Conservation (phyloP, 2,888 invertebrate genomes). For the Altica lythri region DNA sequence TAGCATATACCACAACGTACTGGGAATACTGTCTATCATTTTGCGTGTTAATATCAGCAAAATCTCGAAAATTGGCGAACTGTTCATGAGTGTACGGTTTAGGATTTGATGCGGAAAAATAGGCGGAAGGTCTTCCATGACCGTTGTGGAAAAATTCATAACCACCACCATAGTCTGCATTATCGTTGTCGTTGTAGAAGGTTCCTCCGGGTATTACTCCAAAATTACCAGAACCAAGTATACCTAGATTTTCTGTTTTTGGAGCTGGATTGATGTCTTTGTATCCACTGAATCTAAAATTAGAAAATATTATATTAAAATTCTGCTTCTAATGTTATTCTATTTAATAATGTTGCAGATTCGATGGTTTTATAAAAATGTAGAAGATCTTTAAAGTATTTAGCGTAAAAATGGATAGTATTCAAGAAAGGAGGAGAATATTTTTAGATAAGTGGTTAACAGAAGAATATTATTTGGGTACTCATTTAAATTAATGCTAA, state of each 20-base stretch:
- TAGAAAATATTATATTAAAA: constrained; percentile 1
- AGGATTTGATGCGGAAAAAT: constrained; percentile 55
- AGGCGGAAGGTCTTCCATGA: constrained; percentile 71
- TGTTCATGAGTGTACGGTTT: constrained; percentile 82
- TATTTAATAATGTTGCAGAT: too few relatives aligned
- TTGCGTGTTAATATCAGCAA: constrained; percentile 88
- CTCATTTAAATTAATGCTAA: too few relatives aligned
- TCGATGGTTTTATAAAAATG: too few relatives aligned
- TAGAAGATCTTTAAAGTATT: too few relatives aligned
- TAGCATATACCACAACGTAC: constrained; percentile 77
- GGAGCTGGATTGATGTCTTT: constrained; percentile 20
- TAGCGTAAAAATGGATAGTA: too few relatives aligned
- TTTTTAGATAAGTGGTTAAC: too few relatives aligned
- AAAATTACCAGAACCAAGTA: constrained; percentile 84
- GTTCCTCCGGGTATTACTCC: constrained; percentile 86
- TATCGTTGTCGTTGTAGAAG: constrained; percentile 77
- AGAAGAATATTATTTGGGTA: too few relatives aligned
- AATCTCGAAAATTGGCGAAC: constrained; percentile 88
- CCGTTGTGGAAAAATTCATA: constrained; percentile 68
- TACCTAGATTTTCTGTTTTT: constrained; percentile 21
- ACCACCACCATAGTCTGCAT: constrained; percentile 62
- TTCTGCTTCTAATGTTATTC: neutral
- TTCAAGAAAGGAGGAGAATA: too few relatives aligned
- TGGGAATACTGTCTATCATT: constrained; percentile 81
- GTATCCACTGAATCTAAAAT: constrained; percentile 55